Base-by-base conservation (phyloP, 2,888 invertebrate species). In the Scaptomyza reducta region DNA sequence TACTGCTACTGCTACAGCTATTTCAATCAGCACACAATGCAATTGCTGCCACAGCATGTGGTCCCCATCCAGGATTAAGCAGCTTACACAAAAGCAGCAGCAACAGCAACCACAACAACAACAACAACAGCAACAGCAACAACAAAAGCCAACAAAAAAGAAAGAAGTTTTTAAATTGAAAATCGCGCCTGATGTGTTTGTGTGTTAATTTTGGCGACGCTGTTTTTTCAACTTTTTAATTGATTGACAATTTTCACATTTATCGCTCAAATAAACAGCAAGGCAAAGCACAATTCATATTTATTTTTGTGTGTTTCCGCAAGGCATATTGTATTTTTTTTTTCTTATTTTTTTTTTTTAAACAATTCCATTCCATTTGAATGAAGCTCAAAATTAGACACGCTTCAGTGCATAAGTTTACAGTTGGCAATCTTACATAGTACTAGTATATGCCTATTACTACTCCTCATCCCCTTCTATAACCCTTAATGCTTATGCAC, bases 111-210 rank as follows among this genome's bases (percentile, higher is more conserved):
- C n/a, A 13, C 47, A 47, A 11, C 31, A 53, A 58, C 42, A 22
- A 63, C 31, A 58, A 51, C 44, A 40, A n/a, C 22, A 7, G 25
- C 22, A 44, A 5, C 13, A 18, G 5, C 47, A 13, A 47, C 9
- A 53, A 73, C 42, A 35, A 68, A 27, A 62, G 46, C 41, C 13
- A 38, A 44, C 58, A 35, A 31, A 47, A 49, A 42, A 59, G 40
- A 33, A 33, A 7, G 9, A 38, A 38, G 14, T 38, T 22, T 70
- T 60, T 73, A 80, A 85, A 83, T 88, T 89, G 77, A 76, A 83
- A 87, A 84, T 89, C 89, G 84, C 90, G 87, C 90, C 88, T 89
- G 77, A 88, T 85, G 87, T 90, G 89, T 89, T 89, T 87, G 76
- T 82, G 71, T 69, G 67, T 88, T 81, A 86, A 87, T 87, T 81